Conservation (phyloP, 2,888 invertebrate species). For the Drosophila barbarae region DNA sequence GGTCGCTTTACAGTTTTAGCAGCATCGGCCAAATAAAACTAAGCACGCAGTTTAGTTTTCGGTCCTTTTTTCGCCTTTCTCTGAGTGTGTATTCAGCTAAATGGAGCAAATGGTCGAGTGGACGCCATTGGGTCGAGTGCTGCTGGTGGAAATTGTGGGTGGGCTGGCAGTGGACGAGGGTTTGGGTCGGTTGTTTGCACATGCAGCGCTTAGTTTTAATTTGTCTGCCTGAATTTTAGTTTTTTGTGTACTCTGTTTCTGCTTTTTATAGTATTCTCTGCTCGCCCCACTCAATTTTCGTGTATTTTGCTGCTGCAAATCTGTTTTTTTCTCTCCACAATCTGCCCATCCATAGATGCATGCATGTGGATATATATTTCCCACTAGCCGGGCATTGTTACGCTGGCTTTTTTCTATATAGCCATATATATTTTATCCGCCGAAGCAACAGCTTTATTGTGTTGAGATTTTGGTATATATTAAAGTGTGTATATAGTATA, state of each 20-base stretch:
- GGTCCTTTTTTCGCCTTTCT: constrained; percentile 6
- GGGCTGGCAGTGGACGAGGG: background rate
- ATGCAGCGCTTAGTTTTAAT: constrained; percentile 71
- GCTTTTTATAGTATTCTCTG: constrained; percentile 44
- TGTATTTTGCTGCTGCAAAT: constrained; percentile 47
- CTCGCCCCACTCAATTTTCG: constrained; percentile 24
- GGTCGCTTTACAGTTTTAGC: constrained; percentile 57
- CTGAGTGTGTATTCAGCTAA: constrained; percentile 50
- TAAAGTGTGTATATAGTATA: constrained; percentile 28
- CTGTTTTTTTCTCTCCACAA: constrained; percentile 47
- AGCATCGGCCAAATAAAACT: constrained; percentile 50
- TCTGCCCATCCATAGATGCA: constrained; percentile 22
- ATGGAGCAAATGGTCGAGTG: constrained; percentile 73
- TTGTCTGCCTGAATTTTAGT: constrained; percentile 65
- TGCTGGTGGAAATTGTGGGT: constrained; percentile 19
- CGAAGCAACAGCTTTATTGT: constrained; percentile 53
- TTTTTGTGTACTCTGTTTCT: constrained; percentile 50
- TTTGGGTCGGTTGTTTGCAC: constrained; percentile 57
- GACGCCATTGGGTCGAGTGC: constrained; percentile 64
- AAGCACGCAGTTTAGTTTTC: constrained; percentile 43
- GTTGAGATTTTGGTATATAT: constrained; percentile 53
- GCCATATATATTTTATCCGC: constrained; percentile 14
- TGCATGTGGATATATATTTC: constrained; percentile 22
- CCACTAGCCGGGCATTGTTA: constrained; percentile 50
- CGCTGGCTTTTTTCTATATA: constrained; percentile 25